Conservation (phyloP, 2,888 invertebrate species). For the Agonopterix arenella region DNA sequence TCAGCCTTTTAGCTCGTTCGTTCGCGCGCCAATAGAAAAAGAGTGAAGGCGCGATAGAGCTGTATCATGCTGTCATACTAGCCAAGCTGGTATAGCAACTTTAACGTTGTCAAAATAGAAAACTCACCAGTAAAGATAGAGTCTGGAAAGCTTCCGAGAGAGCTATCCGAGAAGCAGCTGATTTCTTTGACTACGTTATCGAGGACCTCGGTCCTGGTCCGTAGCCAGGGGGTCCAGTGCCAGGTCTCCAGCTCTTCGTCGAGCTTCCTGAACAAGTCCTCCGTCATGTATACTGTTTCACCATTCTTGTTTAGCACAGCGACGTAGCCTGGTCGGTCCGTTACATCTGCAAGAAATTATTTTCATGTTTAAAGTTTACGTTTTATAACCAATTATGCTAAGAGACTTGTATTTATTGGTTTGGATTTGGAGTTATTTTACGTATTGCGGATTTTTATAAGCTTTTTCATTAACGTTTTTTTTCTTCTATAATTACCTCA, state of each 20-base stretch:
- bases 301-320: slow-evolving; percentile 39
- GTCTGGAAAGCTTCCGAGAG: slow-evolving; percentile 77
- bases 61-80: no score
- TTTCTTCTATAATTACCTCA: no score
- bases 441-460: no score
- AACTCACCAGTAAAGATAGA: slow-evolving; percentile 44
- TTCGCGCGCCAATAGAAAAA: no score
- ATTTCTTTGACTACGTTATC: slow-evolving; percentile 38
- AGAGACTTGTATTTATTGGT: no score
- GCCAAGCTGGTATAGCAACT: no score
- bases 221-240: slow-evolving; percentile 67
- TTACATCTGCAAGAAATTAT: slow-evolving; percentile 30
- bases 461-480: no score
- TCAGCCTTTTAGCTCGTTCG: no score
- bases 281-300: slow-evolving; percentile 38
- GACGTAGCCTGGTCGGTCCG: slow-evolving; percentile 21
- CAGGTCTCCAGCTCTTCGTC: slow-evolving; percentile 43
- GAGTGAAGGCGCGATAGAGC: no score
- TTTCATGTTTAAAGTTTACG: no score
- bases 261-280: slow-evolving; percentile 41
- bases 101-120: neutral
- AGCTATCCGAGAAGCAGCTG: slow-evolving; percentile 32
- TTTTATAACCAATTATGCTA: no score
- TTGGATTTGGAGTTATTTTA: no score
- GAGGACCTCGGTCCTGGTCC: slow-evolving; percentile 43